Base-by-base conservation (phyloP, 1,140 invertebrate genomes). In the Apis laboriosa region DNA sequence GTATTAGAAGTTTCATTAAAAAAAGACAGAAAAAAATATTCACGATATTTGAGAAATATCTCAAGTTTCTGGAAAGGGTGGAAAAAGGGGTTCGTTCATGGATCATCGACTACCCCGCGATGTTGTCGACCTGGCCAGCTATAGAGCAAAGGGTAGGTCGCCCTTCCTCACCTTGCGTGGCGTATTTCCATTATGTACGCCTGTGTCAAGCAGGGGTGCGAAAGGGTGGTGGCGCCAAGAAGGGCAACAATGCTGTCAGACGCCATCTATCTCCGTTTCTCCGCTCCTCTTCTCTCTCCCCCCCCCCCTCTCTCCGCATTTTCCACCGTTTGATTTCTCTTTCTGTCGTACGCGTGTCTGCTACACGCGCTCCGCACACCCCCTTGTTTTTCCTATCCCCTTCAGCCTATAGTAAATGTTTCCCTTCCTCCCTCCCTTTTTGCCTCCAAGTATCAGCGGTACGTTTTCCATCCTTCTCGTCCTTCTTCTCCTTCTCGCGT, bases 161-260 rank as follows among this genome's bases (percentile, higher is more conserved):
- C 81, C 81, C 86, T 87, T 87, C 68, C 79, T 84, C 82, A 58
- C 63, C 67, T 84, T 67, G 85, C 85, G 58, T 84, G 82, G 68
- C 73, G 60, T 75, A 76, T 77, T 88, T 87, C 85, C 86, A 88
- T 88, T 87, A 88, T 80, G 78, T 67, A 58, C 74, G 85, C 72
- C 77, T 68, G 24, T 63, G 80, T 87, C 77, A 60, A 19, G 67
- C 61, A 84, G 72, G 74, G 84, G 85, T 34, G 76, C 73, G 77
- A 71, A 71, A 68, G 77, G 70, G 78, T 73, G 86, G 68, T 75
- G 83, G 82, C 86, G 85, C 74, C 83, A 87, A 88, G 78, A 87
- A 88, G 85, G 85, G 85, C 82, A 88, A 88, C 86, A 88, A 87
- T 84, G 83, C 77, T 75, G 84, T 72, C 85, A 88, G 86, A 78